Percentiles rank a stretch among this genome's conserved stretches.
phyloP scores from a whole-genome alignment of 2,888 invertebrate species.

The Corythucha ciliata region DNA sequence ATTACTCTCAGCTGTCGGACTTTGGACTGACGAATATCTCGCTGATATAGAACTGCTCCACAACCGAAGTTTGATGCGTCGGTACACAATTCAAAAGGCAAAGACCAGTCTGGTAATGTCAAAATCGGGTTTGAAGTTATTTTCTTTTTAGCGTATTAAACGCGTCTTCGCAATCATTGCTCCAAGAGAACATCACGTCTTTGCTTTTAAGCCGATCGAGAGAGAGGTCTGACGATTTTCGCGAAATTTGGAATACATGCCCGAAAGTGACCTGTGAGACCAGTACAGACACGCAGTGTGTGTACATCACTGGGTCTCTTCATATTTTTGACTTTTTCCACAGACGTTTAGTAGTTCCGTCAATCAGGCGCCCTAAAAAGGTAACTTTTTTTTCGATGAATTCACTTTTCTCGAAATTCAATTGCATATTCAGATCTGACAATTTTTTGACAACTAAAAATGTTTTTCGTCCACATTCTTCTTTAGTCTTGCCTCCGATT shows the following conservation, averaged over 20 bases:
- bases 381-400: not conserved
- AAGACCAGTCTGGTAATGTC: constrained; percentile 7
- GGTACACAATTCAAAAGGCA: constrained; percentile 11
- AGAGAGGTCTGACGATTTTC: not conserved
- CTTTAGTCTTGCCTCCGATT: constrained; percentile 1
- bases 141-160: constrained; percentile 7
- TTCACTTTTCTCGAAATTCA: not conserved
- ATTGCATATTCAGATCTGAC: not conserved
- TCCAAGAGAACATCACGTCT: constrained; percentile 3
- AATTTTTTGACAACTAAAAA: not conserved
- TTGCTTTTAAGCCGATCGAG: constrained; percentile 5
- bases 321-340: constrained; percentile 11
- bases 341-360: constrained; percentile 5
- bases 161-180: not conserved
- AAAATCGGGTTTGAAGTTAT: constrained; percentile 8
- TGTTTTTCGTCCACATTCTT: constrained; percentile 8
- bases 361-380: constrained; percentile 1
- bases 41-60: constrained; percentile 9
- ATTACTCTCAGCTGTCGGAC: constrained; percentile 9
- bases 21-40: not conserved
- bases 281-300: not conserved
- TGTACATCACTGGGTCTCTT: not conserved
- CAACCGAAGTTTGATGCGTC: constrained; percentile 1
- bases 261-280: not conserved
- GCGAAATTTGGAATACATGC: not conserved